Base-by-base conservation (phyloP, 1,140 invertebrate genomes). In the Idris sp. region DNA sequence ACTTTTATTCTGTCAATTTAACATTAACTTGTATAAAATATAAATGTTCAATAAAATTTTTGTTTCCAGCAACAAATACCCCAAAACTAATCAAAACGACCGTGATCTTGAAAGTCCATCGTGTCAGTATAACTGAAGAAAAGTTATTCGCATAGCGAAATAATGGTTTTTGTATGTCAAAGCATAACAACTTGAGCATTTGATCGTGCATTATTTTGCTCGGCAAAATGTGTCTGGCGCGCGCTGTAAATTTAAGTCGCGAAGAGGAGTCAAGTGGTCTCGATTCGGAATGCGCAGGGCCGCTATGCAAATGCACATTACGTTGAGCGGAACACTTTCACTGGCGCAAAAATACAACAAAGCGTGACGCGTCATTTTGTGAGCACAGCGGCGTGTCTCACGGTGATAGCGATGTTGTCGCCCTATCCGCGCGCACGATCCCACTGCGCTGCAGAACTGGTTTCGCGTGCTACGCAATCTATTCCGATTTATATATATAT, bases 321-420 rank as follows among this genome's bases (percentile, higher is more conserved):
- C 54, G 40, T 51, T 40, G 16, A 48, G 26, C 56, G 72, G 43
- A 62, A 74, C 61, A 74, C 72, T 74, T 62, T 74, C 72, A 67
- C 72, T 62, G 13, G 7, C 31, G 46, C 59, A 73, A 73, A 73
- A 64, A 73, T 73, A 73, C 61, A 65, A 64, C 53, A 73, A 72
- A 62, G 61, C 71, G 61, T 58, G 71, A 67, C 71, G 61, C 61
- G 61, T 74, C 71, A 74, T 67, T 74, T 67, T 54, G 71, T 33
- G 48, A 33, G 49, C 71, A 19, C 58, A 19, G 40, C 71, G 40
- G 40, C 61, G 69, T 65, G 69, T 74, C 69, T 74, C 54, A 65
- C 69, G 61, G 44, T 73, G 69, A 73, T 73, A 73, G 69, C 69
- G 36, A 58, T 58, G 61, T 67, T 67, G 71, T 73, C 62, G 46